These are phyloP conservation scores for Drosophila siamana DNA, from an alignment of 2,888 invertebrate species.

Conservation along the genomic window DNA sequence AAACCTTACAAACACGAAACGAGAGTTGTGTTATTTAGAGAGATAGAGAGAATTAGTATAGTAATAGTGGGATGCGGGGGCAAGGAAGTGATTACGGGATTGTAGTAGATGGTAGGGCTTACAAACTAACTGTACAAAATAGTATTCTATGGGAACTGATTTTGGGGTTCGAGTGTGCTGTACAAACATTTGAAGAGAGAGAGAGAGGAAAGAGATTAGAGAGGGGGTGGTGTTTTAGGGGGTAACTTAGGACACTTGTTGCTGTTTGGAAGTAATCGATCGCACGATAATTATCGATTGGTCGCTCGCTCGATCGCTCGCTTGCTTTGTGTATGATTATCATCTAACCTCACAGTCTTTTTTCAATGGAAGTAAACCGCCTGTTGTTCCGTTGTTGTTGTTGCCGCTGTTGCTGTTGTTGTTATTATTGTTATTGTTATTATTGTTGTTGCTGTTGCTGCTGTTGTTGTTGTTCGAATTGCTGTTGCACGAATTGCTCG, in stretches of 20 bases:
- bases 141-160: slow-evolving; percentile 5
- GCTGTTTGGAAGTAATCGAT: slow-evolving; percentile 54
- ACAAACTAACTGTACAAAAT: slow-evolving; percentile 71
- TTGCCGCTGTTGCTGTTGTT: slow-evolving; percentile 60
- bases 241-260: slow-evolving; percentile 47
- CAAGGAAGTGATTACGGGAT: slow-evolving; percentile 1
- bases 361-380: slow-evolving; percentile 87
- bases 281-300: slow-evolving; percentile 17
- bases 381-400: slow-evolving; percentile 57
- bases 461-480: slow-evolving; percentile 64
- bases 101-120: slow-evolving; percentile 31
- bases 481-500: slow-evolving; percentile 69
- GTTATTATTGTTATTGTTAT: slow-evolving; percentile 56
- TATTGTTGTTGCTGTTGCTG: slow-evolving; percentile 58
- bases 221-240: not conserved
- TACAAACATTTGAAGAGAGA: slow-evolving; percentile 25
- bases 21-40: slow-evolving; percentile 12
- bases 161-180: slow-evolving; percentile 32
- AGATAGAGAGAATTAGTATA: slow-evolving; percentile 10
- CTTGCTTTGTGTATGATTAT: slow-evolving; percentile 86
- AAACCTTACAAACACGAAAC: slow-evolving; percentile 27
- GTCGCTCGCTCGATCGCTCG: slow-evolving; percentile 23
- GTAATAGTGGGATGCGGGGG: slow-evolving; percentile 2
- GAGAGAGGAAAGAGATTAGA: not conserved
- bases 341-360: slow-evolving; percentile 96